phyloP scores from a whole-genome alignment of 2,888 invertebrate species.

The Patella depressa region DNA sequence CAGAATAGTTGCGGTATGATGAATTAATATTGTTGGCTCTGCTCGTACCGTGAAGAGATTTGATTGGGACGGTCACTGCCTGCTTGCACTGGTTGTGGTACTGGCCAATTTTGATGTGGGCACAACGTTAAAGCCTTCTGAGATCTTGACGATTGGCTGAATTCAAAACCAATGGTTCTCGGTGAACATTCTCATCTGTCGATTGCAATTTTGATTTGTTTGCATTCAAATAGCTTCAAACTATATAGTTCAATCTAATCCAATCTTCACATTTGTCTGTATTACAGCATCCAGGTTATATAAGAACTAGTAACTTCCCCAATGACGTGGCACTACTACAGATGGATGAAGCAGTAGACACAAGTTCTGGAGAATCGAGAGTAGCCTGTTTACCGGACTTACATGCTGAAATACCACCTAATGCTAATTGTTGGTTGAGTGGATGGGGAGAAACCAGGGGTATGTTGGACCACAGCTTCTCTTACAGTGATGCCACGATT shows the following conservation, averaged over 20 bases:
- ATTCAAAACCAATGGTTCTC: too few relatives aligned
- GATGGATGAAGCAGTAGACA: conserved; percentile 39
- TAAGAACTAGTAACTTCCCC: conserved; percentile 46
- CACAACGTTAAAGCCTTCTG: too few relatives aligned
- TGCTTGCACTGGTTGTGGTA: neutral
- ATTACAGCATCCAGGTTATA: conserved; percentile 44
- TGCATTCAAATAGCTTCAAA: too few relatives aligned
- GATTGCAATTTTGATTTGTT: too few relatives aligned
- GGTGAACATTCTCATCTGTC: too few relatives aligned
- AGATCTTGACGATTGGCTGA: too few relatives aligned
- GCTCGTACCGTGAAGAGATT: neutral
- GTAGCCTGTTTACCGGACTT: conserved; percentile 42
- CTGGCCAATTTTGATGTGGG: neutral
- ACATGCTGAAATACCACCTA: conserved; percentile 22
- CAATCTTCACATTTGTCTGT: neutral
- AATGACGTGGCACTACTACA: conserved; percentile 47
- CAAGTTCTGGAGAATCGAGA: conserved; percentile 32
- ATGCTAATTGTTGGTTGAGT: conserved; percentile 44
- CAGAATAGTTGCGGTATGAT: conserved; percentile 45
- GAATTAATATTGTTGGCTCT: neutral
- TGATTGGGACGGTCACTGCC: neutral
- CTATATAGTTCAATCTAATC: too few relatives aligned
- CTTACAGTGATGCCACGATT: too few relatives aligned
- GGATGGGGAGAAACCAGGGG: conserved; percentile 51
- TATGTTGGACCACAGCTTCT: conserved; percentile 17